Evolutionary conservation across 2,888 invertebrate species (phyloP), one percentile per base, ranked within the genome.

Genomic region (Hypselothyrea guttata): DNA sequence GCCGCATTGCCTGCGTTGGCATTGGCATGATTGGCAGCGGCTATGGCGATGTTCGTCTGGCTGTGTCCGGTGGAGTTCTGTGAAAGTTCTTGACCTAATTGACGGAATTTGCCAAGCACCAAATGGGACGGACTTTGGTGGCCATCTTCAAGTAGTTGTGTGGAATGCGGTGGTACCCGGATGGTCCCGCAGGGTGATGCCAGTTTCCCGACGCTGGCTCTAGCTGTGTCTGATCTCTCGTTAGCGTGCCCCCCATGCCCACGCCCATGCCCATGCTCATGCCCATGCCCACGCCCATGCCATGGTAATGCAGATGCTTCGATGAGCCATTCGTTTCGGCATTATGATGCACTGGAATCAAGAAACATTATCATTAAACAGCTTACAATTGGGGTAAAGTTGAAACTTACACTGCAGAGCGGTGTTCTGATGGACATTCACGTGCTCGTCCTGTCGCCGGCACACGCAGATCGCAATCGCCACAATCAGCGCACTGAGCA

Each of bases 91-190:
- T 90, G 90, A 90, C 90, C 90, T 89, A 90, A 89, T 89, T 90
- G 90, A 88, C 90, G 90, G 92, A 94, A 94, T 94, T 95, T 95
- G 94, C 96, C 95, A 95, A 95, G 95, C 94, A 94, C 94, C 94
- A 94, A 95, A 94, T 96, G 95, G 95, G 96, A 96, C 95, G 96
- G 96, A 95, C 94, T 91, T 92, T 92, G 92, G 92, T 92, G 92
- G 92, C 92, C 92, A 92, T 92, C 91, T 91, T 92, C 91, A 89
- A 90, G 89, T 88, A 90, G 84, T 88, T 90, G 89, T 84, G 90
- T 90, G 86, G 90, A 88, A 87, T 90, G 90, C 89, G 89, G 89
- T 87, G 90, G 90, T 90, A 90, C 90, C 90, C 89, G 88, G 86
- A 90, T 89, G 89, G 90, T 90, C 95, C 96, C 96, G 94, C 96